Percentiles rank a stretch among this genome's conserved stretches.
Evolutionary conservation across 64 coral and sea anemone genomes (phyloP).

Genomic region (Porites lutea): DNA sequence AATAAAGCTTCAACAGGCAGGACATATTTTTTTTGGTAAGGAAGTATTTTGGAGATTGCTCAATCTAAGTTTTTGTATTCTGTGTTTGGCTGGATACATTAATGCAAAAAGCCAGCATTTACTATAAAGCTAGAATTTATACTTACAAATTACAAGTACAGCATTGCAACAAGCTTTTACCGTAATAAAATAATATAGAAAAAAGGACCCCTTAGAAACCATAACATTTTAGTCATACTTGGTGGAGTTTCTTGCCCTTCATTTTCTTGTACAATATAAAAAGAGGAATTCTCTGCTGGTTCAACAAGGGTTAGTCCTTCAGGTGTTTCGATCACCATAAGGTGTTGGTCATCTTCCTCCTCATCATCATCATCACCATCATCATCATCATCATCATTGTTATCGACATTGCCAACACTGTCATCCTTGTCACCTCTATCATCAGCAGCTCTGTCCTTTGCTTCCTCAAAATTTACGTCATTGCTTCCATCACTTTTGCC

Average conservation of each 20-base stretch:
- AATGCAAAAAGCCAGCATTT: too few species aligned
- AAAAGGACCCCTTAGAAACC: too few species aligned
- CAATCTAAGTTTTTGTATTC: too few species aligned
- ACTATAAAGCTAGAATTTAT: too few species aligned
- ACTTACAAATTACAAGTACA: too few species aligned
- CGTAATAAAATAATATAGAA: too few species aligned
- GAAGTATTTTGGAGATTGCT: too few species aligned
- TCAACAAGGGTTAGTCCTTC: conserved; percentile 90
- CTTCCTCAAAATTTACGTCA: conserved; percentile 17
- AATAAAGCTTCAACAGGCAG: too few species aligned
- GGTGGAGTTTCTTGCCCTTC: conserved; percentile 76
- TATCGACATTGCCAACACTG: conserved; percentile 1
- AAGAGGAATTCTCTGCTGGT: conserved; percentile 68
- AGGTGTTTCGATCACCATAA: conserved; percentile 88
- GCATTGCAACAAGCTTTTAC: too few species aligned
- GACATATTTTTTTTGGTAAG: too few species aligned
- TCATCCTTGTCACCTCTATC: conserved; percentile 19
- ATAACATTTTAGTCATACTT: conserved; percentile 45
- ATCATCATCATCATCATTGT: conserved; percentile 34
- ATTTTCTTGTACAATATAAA: conserved; percentile 70
- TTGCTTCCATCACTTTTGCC: background rate
- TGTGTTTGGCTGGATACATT: too few species aligned
- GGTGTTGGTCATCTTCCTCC: conserved; percentile 58
- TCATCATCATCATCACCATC: conserved; percentile 45
- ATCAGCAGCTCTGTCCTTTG: conserved; percentile 10